These are phyloP conservation scores for Pithys albifrons DNA, from an alignment of 2,113 vertebrate genomes.

Conservation along the genomic window DNA sequence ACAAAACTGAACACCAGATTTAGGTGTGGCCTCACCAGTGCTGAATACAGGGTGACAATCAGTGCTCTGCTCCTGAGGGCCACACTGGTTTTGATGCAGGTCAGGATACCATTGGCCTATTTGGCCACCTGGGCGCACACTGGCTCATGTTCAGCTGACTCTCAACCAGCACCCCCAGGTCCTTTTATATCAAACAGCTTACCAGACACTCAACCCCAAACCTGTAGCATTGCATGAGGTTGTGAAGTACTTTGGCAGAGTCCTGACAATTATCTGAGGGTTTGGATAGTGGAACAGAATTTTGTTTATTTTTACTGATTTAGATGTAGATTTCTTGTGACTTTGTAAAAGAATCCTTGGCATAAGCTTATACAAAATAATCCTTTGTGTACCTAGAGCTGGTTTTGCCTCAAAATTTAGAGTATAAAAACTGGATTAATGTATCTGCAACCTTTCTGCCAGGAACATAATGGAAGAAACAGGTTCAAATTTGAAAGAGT, in stretches of 20 bases:
- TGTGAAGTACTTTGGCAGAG: background rate
- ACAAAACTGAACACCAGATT: background rate
- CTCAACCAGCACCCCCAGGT: background rate
- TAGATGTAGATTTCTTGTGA: background rate
- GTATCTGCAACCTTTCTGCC: background rate
- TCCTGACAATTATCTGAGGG: background rate
- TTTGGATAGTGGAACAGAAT: background rate
- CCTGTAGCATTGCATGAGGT: accelerated
- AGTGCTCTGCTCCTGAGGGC: background rate
- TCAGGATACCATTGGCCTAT: background rate
- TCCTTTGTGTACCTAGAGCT: background rate
- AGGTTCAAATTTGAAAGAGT: background rate
- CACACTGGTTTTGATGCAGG: too few relatives aligned
- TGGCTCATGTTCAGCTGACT: background rate
- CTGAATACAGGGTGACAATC: accelerated
- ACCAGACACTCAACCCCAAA: background rate
- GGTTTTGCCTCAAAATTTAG: background rate
- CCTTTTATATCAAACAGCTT: background rate
- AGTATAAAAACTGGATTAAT: background rate
- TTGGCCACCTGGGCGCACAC: background rate
- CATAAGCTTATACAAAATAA: background rate
- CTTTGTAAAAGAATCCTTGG: background rate
- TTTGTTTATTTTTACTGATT: background rate
- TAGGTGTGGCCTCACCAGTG: background rate
- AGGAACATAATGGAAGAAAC: background rate